Evolutionary conservation across 2,113 vertebrate species (phyloP).

Genomic region (Crotalus horridus): DNA sequence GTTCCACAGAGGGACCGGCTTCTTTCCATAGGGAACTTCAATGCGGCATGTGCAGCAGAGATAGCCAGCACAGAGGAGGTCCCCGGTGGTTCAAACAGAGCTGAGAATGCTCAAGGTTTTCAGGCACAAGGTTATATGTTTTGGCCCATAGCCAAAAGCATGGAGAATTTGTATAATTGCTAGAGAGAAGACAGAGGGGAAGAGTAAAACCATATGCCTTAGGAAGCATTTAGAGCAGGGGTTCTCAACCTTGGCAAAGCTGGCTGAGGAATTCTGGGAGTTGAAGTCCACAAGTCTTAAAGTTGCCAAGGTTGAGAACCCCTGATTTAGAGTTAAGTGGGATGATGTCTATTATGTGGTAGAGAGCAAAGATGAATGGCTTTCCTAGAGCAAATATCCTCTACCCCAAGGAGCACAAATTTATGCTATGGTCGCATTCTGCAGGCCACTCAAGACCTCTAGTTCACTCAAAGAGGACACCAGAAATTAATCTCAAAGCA

Average conservation of each 20-base stretch:
- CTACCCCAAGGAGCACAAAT: not conserved
- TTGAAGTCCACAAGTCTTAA: too few relatives aligned
- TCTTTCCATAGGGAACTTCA: not conserved
- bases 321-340: not conserved
- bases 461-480: not conserved
- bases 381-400: not conserved
- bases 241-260: too few relatives aligned
- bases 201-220: constrained; percentile 4
- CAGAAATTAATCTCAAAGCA: not conserved
- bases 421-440: not conserved
- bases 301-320: too few relatives aligned
- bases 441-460: not conserved
- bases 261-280: too few relatives aligned
- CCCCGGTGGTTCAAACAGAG: constrained; percentile 8
- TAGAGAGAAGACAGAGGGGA: not conserved
- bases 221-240: not conserved
- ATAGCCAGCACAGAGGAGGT: not conserved
- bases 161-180: not conserved
- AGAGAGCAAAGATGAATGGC: not conserved
- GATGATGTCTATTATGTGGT: not conserved
- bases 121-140: not conserved
- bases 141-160: not conserved
- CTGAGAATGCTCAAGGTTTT: not conserved
- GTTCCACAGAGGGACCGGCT: not conserved
- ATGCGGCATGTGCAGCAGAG: accelerated